These are phyloP conservation scores for Meiosimyza decipiens DNA, from an alignment of 2,888 invertebrate species.

Conservation along the genomic window DNA sequence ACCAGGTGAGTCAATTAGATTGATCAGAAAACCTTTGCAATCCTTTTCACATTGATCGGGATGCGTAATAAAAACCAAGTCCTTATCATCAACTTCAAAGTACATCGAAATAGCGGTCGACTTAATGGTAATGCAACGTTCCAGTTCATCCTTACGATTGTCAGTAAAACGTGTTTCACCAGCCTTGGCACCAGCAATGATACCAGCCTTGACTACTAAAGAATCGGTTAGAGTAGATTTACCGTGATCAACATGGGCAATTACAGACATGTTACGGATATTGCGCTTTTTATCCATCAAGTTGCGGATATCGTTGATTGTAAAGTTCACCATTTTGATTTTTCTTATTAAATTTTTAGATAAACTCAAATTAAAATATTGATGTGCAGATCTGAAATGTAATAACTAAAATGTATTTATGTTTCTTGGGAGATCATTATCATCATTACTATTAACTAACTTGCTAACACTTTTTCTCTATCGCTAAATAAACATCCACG, in stretches of 20 bases:
- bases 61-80: slow-evolving; percentile 91
- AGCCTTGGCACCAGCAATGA: slow-evolving; percentile 98
- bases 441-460: no score
- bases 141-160: slow-evolving; percentile 99
- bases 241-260: slow-evolving; percentile 99
- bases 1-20: slow-evolving; percentile 99
- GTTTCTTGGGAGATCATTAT: no score
- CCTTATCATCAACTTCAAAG: slow-evolving; percentile 96
- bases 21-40: slow-evolving; percentile 97
- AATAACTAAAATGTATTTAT: background rate
- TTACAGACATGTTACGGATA: slow-evolving; percentile 99
- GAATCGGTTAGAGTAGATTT: slow-evolving; percentile 99
- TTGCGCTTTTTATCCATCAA: slow-evolving; percentile 99
- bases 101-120: slow-evolving; percentile 99
- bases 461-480: no score
- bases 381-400: background rate
- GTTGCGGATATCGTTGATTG: slow-evolving; percentile 98
- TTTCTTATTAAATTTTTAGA: no score
- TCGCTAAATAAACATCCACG: no score
- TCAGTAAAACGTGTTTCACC: slow-evolving; percentile 99
- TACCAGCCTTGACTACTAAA: slow-evolving; percentile 97
- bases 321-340: slow-evolving; percentile 91
- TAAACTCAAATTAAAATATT: no score
- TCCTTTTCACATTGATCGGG: slow-evolving; percentile 90
- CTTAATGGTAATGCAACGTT: slow-evolving; percentile 99